Percentiles rank a stretch among this genome's conserved stretches.
phyloP scores from a whole-genome alignment of 1,140 invertebrate species.

The Holcopasites calliopsidis region DNA sequence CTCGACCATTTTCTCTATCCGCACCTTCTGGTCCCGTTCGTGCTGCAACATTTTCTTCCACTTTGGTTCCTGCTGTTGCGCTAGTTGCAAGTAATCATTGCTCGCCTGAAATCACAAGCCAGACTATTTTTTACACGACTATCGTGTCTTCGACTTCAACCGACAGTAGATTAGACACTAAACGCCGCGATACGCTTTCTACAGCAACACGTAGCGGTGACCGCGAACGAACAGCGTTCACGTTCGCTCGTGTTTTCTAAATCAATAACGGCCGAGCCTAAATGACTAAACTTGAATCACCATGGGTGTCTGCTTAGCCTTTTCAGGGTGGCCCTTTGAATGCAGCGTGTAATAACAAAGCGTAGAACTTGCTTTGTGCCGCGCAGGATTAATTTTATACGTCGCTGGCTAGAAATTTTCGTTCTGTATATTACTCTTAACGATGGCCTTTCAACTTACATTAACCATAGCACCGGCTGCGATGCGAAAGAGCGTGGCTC shows the following conservation, averaged over 20 bases:
- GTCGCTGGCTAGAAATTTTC: not conserved
- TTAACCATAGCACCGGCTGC: slow-evolving; percentile 98
- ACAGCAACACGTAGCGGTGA: too few species aligned
- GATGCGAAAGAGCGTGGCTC: slow-evolving; percentile 95
- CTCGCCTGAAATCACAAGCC: slow-evolving; percentile 85
- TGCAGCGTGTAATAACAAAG: not conserved
- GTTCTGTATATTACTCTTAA: slow-evolving; percentile 11
- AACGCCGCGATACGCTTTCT: too few species aligned
- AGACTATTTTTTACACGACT: slow-evolving; percentile 4
- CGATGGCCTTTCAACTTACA: slow-evolving; percentile 82
- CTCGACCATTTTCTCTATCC: slow-evolving; percentile 98
- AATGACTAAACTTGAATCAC: too few species aligned
- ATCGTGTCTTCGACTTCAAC: not conserved
- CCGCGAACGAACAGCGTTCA: too few species aligned
- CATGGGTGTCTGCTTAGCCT: too few species aligned
- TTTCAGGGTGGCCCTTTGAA: not conserved
- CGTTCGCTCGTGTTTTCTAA: too few species aligned
- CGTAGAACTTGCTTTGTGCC: not conserved
- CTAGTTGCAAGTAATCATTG: slow-evolving; percentile 92
- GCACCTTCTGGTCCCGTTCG: slow-evolving; percentile 95
- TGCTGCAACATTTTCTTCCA: slow-evolving; percentile 95
- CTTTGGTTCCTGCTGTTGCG: slow-evolving; percentile 91
- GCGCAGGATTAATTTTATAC: not conserved
- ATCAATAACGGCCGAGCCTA: too few species aligned
- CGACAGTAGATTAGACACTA: not conserved